phyloP scores from a whole-genome alignment of 1,140 invertebrate species.

The Eurosta solidaginis region DNA sequence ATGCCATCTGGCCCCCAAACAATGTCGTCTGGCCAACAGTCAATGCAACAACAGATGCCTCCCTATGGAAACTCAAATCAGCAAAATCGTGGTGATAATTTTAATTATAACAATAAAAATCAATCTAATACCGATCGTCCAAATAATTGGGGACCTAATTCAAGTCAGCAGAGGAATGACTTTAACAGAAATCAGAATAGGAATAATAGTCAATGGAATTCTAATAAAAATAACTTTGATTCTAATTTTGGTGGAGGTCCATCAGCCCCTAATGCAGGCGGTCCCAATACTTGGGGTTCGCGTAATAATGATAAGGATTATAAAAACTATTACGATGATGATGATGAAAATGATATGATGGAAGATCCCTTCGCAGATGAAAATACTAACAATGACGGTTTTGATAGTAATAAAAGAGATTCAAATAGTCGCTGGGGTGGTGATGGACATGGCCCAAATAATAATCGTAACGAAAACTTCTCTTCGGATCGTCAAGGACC shows the following conservation, averaged over 20 bases:
- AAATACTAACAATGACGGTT: neutral
- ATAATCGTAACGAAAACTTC: neutral
- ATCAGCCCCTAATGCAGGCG: neutral
- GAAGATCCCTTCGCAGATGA: neutral
- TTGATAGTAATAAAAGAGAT: neutral
- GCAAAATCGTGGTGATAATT: neutral
- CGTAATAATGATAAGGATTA: neutral
- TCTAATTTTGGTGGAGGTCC: neutral
- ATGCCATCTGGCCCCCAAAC: neutral
- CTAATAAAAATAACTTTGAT: neutral
- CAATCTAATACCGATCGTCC: neutral
- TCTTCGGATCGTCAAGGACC: neutral
- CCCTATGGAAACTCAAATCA: neutral
- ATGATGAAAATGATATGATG: neutral
- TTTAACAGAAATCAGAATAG: neutral
- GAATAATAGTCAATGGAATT: neutral
- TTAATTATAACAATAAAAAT: neutral
- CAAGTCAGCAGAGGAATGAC: neutral
- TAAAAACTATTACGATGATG: neutral
- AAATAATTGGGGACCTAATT: neutral
- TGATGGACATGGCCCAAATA: neutral
- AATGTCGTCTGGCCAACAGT: neutral
- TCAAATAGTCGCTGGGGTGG: neutral
- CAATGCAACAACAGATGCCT: neutral
- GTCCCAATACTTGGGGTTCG: slow-evolving; percentile 24